Evolutionary conservation across 2,888 invertebrate species (phyloP), one percentile per base, ranked within the genome.

Genomic region (Dynastes tityus): DNA sequence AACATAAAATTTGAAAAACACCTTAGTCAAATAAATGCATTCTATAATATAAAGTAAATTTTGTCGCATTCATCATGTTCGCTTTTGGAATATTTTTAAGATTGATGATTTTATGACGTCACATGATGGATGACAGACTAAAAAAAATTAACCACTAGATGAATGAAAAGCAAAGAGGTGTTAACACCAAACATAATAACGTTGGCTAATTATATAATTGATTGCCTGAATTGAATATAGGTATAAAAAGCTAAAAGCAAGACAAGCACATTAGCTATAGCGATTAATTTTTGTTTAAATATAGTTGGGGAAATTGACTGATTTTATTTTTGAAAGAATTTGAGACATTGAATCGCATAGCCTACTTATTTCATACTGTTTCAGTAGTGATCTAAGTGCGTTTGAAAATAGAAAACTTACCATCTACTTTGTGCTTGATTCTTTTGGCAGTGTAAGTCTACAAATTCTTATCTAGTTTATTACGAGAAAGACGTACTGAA

Each of bases 161-260:
- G 16, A 53, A 53, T 53, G 51, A 64, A 64, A n/a, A 80, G 82
- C 80, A 81, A 82, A 83, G 78, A 82, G 80, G 83, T 83, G 84
- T 84, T 84, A 83, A 85, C 85, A 86, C 85, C 85, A 85, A 86
- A 84, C 85, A 80, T 51, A 68, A 40, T 40, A 1, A 40, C 5
- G 40, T 40, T 6, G 40, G 40, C 1, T 27, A 63, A 27, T 63
- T 63, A 63, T 63, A 55, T 11, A 63, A 32, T 2, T 55, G 55
- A 55, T 55, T 4, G 55, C 55, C 71, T 76, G 77, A 78, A 77
- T 78, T 76, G 77, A 78, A 77, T 78, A 75, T 76, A 74, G 1
- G 32, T 32, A 32, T 45, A 63, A 71, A 73, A 55, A 5, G 79
- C 76, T 64, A 78, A 76, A 76, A 79, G 70, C 78, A 67, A 78